Evolutionary conservation across 2,797 vertebrate species (phyloP).

Genomic region (Esox lucius): DNA sequence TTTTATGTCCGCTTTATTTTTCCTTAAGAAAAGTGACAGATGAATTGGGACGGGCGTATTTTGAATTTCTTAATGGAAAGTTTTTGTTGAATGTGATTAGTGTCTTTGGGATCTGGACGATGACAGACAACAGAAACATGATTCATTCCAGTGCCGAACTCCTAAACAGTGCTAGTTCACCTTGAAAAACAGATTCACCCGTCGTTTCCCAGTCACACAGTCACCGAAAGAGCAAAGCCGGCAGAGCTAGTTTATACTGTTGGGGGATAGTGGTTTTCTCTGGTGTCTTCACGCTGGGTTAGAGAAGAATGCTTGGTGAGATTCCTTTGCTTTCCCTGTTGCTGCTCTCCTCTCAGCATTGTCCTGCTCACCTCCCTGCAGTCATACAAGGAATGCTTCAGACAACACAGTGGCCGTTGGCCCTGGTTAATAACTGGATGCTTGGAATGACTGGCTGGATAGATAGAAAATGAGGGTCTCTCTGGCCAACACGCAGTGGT

Average conservation of each 20-base stretch:
- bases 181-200: slow-evolving; percentile 21
- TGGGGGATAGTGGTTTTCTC: slow-evolving; percentile 63
- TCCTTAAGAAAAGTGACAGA: neutral
- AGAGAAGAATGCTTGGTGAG: slow-evolving; percentile 77
- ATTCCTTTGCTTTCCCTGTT: slow-evolving; percentile 67
- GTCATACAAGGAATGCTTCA: slow-evolving; percentile 67
- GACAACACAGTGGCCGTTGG: slow-evolving; percentile 56
- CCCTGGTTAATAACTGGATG: slow-evolving; percentile 48
- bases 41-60: too few species aligned
- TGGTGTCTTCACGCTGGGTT: slow-evolving; percentile 73
- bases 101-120: slow-evolving; percentile 11
- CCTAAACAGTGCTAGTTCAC: slow-evolving; percentile 9
- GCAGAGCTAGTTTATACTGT: slow-evolving; percentile 57
- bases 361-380: slow-evolving; percentile 59
- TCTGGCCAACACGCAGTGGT: slow-evolving; percentile 36
- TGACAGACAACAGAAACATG: slow-evolving; percentile 15
- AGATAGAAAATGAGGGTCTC: slow-evolving; percentile 63
- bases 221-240: slow-evolving; percentile 40
- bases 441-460: slow-evolving; percentile 63
- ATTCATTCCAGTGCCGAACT: slow-evolving; percentile 20
- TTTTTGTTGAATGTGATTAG: neutral
- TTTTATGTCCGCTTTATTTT: neutral
- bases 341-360: slow-evolving; percentile 69
- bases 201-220: slow-evolving; percentile 45
- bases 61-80: slow-evolving; percentile 3